phyloP scores from a whole-genome alignment of 2,888 invertebrate species.

The Ellobium chinense region DNA sequence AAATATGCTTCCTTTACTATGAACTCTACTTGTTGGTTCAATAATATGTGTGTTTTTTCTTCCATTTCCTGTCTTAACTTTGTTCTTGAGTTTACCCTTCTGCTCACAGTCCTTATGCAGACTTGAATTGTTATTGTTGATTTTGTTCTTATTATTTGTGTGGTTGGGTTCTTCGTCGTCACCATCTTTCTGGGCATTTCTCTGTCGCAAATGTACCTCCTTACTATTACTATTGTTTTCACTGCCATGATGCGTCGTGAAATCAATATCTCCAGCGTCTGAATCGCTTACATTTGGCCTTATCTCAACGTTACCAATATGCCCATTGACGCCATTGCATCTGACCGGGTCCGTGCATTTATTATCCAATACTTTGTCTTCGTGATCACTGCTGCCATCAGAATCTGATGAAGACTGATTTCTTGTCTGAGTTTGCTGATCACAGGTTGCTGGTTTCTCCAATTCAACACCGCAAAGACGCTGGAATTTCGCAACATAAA shows the following conservation, averaged over 20 bases:
- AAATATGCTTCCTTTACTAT: not conserved
- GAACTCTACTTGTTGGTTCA: slow-evolving; percentile 13
- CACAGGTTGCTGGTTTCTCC: slow-evolving; percentile 39
- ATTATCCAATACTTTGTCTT: not conserved
- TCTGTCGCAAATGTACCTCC: too few relatives aligned
- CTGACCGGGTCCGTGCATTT: not conserved
- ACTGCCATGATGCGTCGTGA: not conserved
- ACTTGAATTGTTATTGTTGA: not conserved
- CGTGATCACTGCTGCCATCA: not conserved
- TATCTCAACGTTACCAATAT: not conserved
- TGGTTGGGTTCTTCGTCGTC: not conserved
- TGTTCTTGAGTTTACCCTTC: too few relatives aligned
- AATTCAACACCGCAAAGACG: slow-evolving; percentile 43
- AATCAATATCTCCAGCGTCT: not conserved
- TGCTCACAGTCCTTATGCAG: not conserved
- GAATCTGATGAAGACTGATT: slow-evolving; percentile 27
- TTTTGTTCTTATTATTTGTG: slow-evolving; percentile 6
- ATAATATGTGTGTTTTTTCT: not conserved
- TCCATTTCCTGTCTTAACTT: not conserved
- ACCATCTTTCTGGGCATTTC: too few relatives aligned
- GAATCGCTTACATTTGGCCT: too few relatives aligned
- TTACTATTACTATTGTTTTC: not conserved
- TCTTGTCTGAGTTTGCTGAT: slow-evolving; percentile 44
- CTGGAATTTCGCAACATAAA: slow-evolving; percentile 44
- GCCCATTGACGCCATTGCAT: not conserved